Conservation (phyloP, 37 sponge, comb jelly and placozoan species). For the Eunapius fragilis region DNA sequence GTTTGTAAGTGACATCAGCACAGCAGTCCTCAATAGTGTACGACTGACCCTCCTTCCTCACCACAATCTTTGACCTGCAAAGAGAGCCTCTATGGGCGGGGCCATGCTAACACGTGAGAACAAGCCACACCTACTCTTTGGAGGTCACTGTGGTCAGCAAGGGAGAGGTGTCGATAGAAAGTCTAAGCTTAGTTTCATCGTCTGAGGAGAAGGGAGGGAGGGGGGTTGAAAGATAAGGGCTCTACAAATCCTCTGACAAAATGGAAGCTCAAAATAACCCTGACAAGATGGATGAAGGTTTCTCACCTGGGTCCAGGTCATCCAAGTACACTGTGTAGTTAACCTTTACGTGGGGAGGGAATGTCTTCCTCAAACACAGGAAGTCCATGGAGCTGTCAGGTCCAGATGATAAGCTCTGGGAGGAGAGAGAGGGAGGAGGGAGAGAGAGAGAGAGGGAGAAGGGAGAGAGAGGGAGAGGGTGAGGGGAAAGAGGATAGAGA, state of each 20-base stretch:
- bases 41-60: background rate
- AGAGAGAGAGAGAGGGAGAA: too few relatives aligned
- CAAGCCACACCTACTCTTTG: background rate
- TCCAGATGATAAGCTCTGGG: background rate
- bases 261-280: too few relatives aligned
- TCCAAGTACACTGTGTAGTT: conserved; percentile 10
- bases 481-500: too few relatives aligned
- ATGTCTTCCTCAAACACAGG: conserved; percentile 29
- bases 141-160: background rate
- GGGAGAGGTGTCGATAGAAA: background rate
- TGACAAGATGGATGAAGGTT: background rate
- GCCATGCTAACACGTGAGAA: background rate
- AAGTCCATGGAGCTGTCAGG: conserved; percentile 47
- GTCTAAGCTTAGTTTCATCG: background rate
- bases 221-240: background rate
- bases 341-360: conserved; percentile 13
- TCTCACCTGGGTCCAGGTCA: conserved; percentile 12
- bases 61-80: conserved; percentile 20
- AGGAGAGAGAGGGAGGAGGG: background rate
- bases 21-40: conserved; percentile 17
- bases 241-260: too few relatives aligned
- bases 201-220: background rate
- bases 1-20: conserved; percentile 13
- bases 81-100: background rate
- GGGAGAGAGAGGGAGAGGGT: too few relatives aligned